These are phyloP conservation scores for Caenorhabditis doughertyi DNA, from an alignment of 2,888 invertebrate genomes.

Conservation along the genomic window DNA sequence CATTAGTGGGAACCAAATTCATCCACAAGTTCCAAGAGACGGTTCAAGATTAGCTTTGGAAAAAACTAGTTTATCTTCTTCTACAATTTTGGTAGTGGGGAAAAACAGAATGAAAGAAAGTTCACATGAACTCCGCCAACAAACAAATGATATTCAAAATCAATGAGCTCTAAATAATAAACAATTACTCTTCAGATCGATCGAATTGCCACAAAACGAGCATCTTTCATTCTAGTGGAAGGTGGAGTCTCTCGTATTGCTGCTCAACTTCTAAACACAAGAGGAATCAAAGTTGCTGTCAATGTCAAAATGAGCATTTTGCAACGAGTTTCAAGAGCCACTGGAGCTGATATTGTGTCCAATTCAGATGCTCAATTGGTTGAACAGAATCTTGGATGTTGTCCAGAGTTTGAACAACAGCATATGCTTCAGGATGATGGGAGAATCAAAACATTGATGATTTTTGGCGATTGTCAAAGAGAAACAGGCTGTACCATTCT, in stretches of 20 bases:
- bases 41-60: too few species aligned
- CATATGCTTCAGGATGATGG: conserved; percentile 79
- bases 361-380: conserved; percentile 80
- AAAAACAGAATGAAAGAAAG: background rate
- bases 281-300: conserved; percentile 68
- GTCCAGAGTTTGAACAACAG: conserved; percentile 77
- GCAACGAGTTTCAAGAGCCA: conserved; percentile 89
- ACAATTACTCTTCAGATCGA: conserved; percentile 72
- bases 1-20: too few species aligned
- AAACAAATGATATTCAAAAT: too few species aligned
- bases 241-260: conserved; percentile 90
- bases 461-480: conserved; percentile 88
- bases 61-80: too few species aligned
- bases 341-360: conserved; percentile 90
- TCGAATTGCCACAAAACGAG: conserved; percentile 86
- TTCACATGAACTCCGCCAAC: too few species aligned
- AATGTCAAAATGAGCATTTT: conserved; percentile 86
- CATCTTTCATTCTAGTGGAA: conserved; percentile 93
- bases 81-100: too few species aligned
- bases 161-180: background rate
- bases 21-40: too few species aligned
- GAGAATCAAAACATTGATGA: conserved; percentile 89
- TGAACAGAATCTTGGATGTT: conserved; percentile 84
- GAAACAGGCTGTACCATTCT: conserved; percentile 92
- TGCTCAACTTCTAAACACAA: conserved; percentile 89